phyloP scores from a whole-genome alignment of 92 coral and sea anemone species.

The Muricea muricata region DNA sequence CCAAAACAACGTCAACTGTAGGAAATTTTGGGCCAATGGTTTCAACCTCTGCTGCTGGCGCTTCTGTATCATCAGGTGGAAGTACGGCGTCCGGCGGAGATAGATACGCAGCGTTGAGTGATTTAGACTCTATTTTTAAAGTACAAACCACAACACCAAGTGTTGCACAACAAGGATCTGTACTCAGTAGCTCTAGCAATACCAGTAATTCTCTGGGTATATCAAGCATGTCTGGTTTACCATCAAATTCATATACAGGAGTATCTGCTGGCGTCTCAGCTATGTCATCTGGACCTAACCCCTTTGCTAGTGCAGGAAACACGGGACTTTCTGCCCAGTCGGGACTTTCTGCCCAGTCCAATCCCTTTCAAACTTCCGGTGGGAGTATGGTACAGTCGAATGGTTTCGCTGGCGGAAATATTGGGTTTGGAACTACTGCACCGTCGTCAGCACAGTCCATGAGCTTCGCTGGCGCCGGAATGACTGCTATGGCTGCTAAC shows the following conservation, averaged over 20 bases:
- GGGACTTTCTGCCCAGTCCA: constrained; percentile 59
- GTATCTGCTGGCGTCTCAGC: background rate
- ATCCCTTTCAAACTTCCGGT: constrained; percentile 92
- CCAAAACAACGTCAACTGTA: constrained; percentile 59
- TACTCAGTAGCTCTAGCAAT: constrained; percentile 72
- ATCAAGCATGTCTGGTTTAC: background rate
- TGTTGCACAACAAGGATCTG: constrained; percentile 67
- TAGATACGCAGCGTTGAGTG: constrained; percentile 94
- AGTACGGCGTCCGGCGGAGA: constrained; percentile 54
- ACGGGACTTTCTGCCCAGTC: constrained; percentile 52
- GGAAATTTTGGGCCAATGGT: constrained; percentile 96
- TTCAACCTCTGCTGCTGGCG: constrained; percentile 73
- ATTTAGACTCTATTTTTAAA: constrained; percentile 80
- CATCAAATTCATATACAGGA: constrained; percentile 7
- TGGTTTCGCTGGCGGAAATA: constrained; percentile 8
- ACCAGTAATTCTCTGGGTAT: constrained; percentile 56
- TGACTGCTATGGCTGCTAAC: constrained; percentile 91
- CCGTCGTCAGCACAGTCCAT: constrained; percentile 65
- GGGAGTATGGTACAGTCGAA: constrained; percentile 51
- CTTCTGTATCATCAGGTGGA: constrained; percentile 51
- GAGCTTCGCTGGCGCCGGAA: constrained; percentile 94
- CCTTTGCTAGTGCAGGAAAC: constrained; percentile 75
- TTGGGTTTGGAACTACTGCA: constrained; percentile 25
- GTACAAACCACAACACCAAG: constrained; percentile 39
- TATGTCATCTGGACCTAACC: constrained; percentile 98